Evolutionary conservation across 35 echinoderm and acorn worm genomes (phyloP).

Genomic region (Apostichopus parvimensis): DNA sequence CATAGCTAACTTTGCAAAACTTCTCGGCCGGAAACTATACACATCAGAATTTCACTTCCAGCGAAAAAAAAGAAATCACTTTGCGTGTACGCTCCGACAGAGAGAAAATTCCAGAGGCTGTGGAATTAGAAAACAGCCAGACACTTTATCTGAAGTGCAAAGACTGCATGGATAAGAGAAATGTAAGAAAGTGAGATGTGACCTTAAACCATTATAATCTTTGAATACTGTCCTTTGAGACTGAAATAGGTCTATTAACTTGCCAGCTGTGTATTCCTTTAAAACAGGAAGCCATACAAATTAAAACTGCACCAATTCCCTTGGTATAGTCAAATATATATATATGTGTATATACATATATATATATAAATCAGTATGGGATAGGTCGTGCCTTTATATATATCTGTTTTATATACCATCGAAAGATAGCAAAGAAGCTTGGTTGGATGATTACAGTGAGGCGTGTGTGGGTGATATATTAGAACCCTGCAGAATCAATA

Average conservation of each 20-base stretch:
- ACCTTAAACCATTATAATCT: conserved; percentile 2
- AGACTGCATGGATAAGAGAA: not conserved
- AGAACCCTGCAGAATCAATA: not conserved
- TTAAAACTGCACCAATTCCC: not conserved
- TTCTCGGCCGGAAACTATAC: too few relatives aligned
- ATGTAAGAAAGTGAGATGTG: not conserved
- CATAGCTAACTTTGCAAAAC: too few relatives aligned
- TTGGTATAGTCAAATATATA: not conserved
- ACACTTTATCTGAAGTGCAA: too few relatives aligned
- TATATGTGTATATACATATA: too few relatives aligned
- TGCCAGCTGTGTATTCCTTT: not conserved
- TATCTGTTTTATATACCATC: not conserved
- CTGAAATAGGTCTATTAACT: not conserved
- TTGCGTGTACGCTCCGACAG: too few relatives aligned
- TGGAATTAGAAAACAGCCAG: too few relatives aligned
- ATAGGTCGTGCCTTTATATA: not conserved
- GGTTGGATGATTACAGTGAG: not conserved
- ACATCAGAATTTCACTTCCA: too few relatives aligned
- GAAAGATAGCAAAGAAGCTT: not conserved
- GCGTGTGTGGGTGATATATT: conserved; percentile 1
- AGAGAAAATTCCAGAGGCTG: too few relatives aligned
- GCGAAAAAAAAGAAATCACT: too few relatives aligned
- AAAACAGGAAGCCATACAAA: not conserved
- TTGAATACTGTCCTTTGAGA: not conserved
- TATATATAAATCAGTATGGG: too few relatives aligned